Percentiles rank a stretch among this genome's conserved stretches.
Evolutionary conservation across 2,888 invertebrate genomes (phyloP).

Genomic region (Eledone cirrhosa): DNA sequence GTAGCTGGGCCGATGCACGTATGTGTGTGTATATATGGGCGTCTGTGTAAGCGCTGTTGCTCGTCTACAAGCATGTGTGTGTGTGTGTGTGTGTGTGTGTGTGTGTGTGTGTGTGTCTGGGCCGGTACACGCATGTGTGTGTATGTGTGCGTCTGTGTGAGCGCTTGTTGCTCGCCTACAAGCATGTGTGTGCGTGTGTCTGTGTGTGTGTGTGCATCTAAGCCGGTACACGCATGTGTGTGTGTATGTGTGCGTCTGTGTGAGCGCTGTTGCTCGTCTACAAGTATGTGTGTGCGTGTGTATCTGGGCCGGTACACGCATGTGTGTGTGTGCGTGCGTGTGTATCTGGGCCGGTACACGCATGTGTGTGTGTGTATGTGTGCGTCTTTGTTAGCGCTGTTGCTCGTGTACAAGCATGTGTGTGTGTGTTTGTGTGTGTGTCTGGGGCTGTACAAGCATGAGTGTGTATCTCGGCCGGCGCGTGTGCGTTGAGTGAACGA

Average conservation of each 20-base stretch:
- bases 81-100: not conserved
- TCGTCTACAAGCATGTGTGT: not conserved
- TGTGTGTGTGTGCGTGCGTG: too few relatives aligned
- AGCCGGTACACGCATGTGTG: not conserved
- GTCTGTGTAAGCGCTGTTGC: not conserved
- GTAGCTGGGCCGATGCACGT: not conserved
- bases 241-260: not conserved
- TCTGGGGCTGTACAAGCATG: too few relatives aligned
- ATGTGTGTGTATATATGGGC: not conserved
- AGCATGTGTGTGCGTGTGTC: not conserved
- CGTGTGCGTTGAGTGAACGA: too few relatives aligned
- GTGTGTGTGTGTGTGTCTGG: not conserved
- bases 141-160: not conserved
- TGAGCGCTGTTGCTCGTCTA: constrained; percentile 21
- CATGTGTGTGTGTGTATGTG: too few relatives aligned
- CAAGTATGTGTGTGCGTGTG: constrained; percentile 31
- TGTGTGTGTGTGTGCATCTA: not conserved
- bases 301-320: too few relatives aligned
- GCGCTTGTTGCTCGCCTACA: not conserved
- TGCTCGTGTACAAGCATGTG: too few relatives aligned
- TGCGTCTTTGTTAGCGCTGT: too few relatives aligned
- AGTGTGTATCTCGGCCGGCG: too few relatives aligned
- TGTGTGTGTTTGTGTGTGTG: too few relatives aligned
- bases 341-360: too few relatives aligned
- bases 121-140: not conserved